phyloP scores from a whole-genome alignment of 2,888 invertebrate genomes.

The Idaea straminata region DNA sequence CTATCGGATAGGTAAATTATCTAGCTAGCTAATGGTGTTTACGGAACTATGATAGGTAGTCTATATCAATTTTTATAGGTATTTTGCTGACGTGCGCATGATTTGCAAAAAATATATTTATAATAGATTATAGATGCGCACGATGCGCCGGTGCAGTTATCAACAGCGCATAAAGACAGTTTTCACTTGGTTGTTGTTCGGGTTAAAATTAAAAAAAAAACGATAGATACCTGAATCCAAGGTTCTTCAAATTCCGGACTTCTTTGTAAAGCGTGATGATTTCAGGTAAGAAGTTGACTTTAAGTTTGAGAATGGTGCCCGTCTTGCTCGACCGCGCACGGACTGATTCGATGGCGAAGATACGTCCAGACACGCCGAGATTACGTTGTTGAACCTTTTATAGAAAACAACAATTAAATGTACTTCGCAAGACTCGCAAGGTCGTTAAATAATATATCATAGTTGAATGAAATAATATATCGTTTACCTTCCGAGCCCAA shows the following conservation, averaged over 20 bases:
- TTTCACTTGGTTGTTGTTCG: too few relatives aligned
- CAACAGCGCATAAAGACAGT: too few relatives aligned
- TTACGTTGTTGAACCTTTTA: conserved; percentile 92
- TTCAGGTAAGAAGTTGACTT: conserved; percentile 98
- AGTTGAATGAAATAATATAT: not conserved
- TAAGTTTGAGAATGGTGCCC: conserved; percentile 91
- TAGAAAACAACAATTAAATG: conserved; percentile 14
- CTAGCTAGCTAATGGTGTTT: too few relatives aligned
- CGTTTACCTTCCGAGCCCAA: conserved; percentile 91
- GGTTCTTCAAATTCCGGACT: conserved; percentile 96
- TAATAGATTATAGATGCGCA: too few relatives aligned
- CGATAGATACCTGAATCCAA: conserved; percentile 91
- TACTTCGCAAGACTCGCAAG: not conserved
- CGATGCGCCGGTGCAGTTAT: too few relatives aligned
- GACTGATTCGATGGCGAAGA: conserved; percentile 94
- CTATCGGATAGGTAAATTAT: too few relatives aligned
- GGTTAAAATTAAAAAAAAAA: not conserved
- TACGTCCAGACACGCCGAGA: conserved; percentile 95
- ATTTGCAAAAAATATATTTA: too few relatives aligned
- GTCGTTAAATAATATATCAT: not conserved
- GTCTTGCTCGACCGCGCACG: conserved; percentile 88
- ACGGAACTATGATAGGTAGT: too few relatives aligned
- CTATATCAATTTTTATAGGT: too few relatives aligned
- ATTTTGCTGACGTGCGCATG: too few relatives aligned
- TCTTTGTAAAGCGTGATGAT: conserved; percentile 99